These are phyloP conservation scores for Hyposoter didymator DNA, from an alignment of 2,888 invertebrate genomes.

Conservation along the genomic window DNA sequence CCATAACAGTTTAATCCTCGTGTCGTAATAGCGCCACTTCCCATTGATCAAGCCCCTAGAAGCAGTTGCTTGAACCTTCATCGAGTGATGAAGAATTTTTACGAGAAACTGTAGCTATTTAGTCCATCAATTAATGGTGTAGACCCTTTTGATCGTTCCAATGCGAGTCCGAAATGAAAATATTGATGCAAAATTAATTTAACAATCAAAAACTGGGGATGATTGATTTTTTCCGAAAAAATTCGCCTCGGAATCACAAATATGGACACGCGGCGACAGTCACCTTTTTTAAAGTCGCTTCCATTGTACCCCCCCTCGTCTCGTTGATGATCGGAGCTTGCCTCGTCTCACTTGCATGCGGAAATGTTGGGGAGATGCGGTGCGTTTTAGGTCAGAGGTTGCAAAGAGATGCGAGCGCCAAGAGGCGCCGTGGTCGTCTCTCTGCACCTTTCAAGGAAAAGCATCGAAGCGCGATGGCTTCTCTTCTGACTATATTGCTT, in stretches of 20 bases:
- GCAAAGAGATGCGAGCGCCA: conserved; percentile 52
- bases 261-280: neutral
- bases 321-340: conserved; percentile 32
- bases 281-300: neutral
- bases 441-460: conserved; percentile 68
- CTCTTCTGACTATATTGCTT: conserved; percentile 50
- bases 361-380: conserved; percentile 72
- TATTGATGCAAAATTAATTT: neutral
- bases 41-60: neutral
- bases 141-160: neutral
- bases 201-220: neutral
- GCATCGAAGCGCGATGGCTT: conserved; percentile 62
- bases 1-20: conserved; percentile 3
- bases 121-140: neutral
- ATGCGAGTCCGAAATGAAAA: neutral
- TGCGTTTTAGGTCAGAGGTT: conserved; percentile 73
- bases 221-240: neutral
- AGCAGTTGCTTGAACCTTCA: neutral
- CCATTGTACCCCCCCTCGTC: neutral
- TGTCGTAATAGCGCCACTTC: conserved; percentile 13
- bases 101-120: neutral
- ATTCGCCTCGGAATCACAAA: neutral
- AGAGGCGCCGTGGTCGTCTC: conserved; percentile 51
- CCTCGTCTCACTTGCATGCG: conserved; percentile 68
- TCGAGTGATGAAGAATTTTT: neutral